Evolutionary conservation across 2,888 invertebrate genomes (phyloP).

Genomic region (Synergus itoensis): DNA sequence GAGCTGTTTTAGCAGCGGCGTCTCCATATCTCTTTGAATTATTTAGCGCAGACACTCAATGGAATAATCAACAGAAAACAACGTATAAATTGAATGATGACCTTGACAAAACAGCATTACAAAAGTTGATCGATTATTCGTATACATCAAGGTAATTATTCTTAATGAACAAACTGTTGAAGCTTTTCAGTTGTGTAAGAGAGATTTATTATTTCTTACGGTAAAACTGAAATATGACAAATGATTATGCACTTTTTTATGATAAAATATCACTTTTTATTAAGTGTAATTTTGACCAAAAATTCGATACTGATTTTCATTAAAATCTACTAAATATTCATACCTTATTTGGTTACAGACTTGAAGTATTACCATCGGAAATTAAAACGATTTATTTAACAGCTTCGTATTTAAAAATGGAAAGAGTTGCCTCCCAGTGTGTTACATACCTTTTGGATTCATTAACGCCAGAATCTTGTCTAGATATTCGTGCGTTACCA

Average conservation of each 20-base stretch:
- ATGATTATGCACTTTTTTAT: too few relatives aligned
- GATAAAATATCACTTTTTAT: too few relatives aligned
- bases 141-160: slow-evolving; percentile 85
- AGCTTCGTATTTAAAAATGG: slow-evolving; percentile 89
- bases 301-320: too few relatives aligned
- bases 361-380: too few relatives aligned
- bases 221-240: too few relatives aligned
- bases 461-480: slow-evolving; percentile 81
- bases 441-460: slow-evolving; percentile 81
- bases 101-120: slow-evolving; percentile 84
- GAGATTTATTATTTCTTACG: too few relatives aligned
- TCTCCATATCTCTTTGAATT: slow-evolving; percentile 88
- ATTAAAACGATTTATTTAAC: slow-evolving; percentile 76
- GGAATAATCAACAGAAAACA: slow-evolving; percentile 69
- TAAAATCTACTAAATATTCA: too few relatives aligned
- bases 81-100: slow-evolving; percentile 83
- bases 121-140: slow-evolving; percentile 88
- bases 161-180: neutral
- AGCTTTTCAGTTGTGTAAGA: too few relatives aligned
- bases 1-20: slow-evolving; percentile 88
- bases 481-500: slow-evolving; percentile 80
- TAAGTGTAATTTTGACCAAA: too few relatives aligned
- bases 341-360: too few relatives aligned
- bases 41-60: slow-evolving; percentile 80
- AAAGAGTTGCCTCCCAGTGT: slow-evolving; percentile 86